phyloP scores from a whole-genome alignment of 2,797 vertebrate species.

The Graptemys geographica region DNA sequence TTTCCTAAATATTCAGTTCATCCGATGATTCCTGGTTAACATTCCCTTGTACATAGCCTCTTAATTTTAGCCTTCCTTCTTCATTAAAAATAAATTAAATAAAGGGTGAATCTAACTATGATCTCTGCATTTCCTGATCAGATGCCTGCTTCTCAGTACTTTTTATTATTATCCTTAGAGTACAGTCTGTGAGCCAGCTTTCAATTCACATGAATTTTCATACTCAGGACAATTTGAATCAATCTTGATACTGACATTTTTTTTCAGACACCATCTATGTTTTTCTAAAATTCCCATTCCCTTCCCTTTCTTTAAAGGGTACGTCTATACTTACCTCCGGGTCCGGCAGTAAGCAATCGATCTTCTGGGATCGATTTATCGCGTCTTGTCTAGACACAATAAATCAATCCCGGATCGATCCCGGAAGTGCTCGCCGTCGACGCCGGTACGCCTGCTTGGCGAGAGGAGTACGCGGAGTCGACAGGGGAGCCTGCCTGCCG shows the following conservation, averaged over 20 bases:
- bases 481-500: no score
- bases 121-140: background rate
- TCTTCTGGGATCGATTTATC: no score
- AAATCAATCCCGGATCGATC: no score
- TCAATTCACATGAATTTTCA: background rate
- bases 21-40: background rate
- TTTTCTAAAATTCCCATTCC: background rate
- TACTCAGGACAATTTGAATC: background rate
- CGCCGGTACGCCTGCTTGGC: no score
- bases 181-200: background rate
- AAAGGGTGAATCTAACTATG: background rate
- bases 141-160: background rate
- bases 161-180: background rate
- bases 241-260: background rate
- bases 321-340: no score
- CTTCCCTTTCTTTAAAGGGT: background rate
- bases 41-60: background rate
- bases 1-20: background rate
- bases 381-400: no score
- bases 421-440: no score
- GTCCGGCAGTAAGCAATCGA: no score
- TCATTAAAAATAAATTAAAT: fast-evolving
- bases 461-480: no score
- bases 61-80: fast-evolving
- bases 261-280: background rate